A percentile compares a stretch with the other conserved stretches of the same genome.
Conservation (phyloP, 2,113 vertebrate genomes). For the Mixornis gularis region DNA sequence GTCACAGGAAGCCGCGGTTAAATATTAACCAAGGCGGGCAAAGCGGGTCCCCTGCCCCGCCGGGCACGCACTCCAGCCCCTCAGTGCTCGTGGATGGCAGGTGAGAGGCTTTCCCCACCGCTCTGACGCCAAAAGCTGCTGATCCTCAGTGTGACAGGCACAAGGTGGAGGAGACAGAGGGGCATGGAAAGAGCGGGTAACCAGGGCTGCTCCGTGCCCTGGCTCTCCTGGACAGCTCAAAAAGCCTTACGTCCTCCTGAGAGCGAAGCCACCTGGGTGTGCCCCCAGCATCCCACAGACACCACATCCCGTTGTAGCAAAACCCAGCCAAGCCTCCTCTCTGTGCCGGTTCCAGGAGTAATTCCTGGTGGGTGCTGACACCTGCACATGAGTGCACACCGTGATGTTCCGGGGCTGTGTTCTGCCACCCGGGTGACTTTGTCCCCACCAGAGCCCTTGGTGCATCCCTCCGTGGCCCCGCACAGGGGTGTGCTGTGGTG, state of each 20-base stretch:
- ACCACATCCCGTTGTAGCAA: not conserved
- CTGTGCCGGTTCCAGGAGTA: rapidly evolving
- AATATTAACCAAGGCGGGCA: conserved; percentile 19
- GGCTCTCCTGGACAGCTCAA: no score
- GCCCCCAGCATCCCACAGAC: not conserved
- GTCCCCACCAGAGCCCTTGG: rapidly evolving
- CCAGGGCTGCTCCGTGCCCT: rapidly evolving
- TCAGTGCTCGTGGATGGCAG: not conserved
- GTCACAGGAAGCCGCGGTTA: conserved; percentile 57
- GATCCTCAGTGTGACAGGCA: not conserved
- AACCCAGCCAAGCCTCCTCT: not conserved
- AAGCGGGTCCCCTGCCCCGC: not conserved
- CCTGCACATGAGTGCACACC: rapidly evolving
- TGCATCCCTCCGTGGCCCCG: rapidly evolving
- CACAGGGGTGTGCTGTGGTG: rapidly evolving
- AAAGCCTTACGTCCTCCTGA: not conserved
- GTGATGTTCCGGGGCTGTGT: rapidly evolving
- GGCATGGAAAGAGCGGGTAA: no score
- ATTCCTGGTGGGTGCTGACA: not conserved
- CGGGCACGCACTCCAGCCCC: rapidly evolving
- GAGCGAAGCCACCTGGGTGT: rapidly evolving
- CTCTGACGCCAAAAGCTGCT: not conserved
- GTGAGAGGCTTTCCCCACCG: not conserved
- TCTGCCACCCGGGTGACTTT: rapidly evolving
- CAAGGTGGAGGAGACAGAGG: not conserved